Evolutionary conservation across 2,113 vertebrate genomes (phyloP), one percentile per base, ranked within the genome.

Genomic region (Python bivittatus): DNA sequence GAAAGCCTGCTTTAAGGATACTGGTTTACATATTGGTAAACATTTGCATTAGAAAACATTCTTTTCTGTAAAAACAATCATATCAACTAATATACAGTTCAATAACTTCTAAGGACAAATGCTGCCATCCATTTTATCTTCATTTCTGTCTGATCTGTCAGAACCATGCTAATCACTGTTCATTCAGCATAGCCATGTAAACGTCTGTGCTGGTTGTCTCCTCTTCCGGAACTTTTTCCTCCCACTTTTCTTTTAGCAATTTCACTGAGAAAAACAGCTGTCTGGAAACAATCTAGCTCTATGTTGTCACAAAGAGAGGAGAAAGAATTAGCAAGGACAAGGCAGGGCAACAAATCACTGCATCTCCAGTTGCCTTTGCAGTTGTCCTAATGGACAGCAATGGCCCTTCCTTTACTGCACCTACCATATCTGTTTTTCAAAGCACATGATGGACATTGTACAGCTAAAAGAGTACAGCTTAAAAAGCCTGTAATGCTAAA

Each of bases 281-380:
- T 20, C 44, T 84, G n/a, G 56, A 92, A 57, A 61, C 22, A 84
- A 79, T 79, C 9, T 42, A 38, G 53, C 11, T 91, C 25, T 88
- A 85, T 29, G 54, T 93, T 88, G 12, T 72, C 57, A 54, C 23
- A 61, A 53, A 56, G 54, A 88, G 25, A 93, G 25, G 23, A 84
- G 33, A 61, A 79, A 83, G 56, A 44, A 87, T 93, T 72, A 79
- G n/a, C 86, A 88, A 87, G n/a, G 42, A 61, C 56, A 88, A 61
- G n/a, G 22, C 64, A 90, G 54, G 64, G 33, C 29, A 88, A 86
- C 53, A 86, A 57, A 86, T 68, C 52, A 85, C 48, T 58, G 52
- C 27, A 54, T 93, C 53, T 52, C 54, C 29, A 79, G 33, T 72
- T 53, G 56, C 57, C 29, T 58, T 92, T 25, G 38, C 53, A 90